phyloP scores from a whole-genome alignment of 2,113 vertebrate species.

The Okapia johnstoni region DNA sequence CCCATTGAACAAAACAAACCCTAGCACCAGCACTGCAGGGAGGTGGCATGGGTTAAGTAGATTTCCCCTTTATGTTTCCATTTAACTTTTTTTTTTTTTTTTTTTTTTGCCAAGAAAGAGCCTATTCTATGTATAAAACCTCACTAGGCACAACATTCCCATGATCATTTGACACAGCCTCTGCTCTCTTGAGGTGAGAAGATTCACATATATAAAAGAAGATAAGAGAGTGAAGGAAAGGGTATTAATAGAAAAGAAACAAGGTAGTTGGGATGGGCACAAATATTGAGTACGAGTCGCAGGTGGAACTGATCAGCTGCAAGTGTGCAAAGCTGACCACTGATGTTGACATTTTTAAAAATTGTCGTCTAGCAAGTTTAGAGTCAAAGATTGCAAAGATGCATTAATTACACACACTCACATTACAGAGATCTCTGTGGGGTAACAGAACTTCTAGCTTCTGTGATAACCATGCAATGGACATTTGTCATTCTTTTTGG shows the following conservation, averaged over 20 bases:
- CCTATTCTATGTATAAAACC: not conserved
- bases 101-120: not conserved
- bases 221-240: not conserved
- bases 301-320: not conserved
- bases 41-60: not conserved
- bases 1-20: not conserved
- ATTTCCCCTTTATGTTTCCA: not conserved
- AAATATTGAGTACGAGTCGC: accelerated
- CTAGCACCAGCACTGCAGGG: not conserved
- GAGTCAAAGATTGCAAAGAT: not conserved
- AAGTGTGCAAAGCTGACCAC: not conserved
- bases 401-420: not conserved
- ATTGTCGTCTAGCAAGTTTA: not conserved
- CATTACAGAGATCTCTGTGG: not conserved
- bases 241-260: not conserved
- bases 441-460: not conserved
- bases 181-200: not conserved
- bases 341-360: not conserved
- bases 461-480: not conserved
- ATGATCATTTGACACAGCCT: not conserved
- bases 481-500: not conserved
- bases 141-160: not conserved
- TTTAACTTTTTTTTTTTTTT: not conserved
- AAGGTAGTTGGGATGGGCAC: not conserved
- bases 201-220: not conserved